These are phyloP conservation scores for Aricia artaxerxes DNA, from an alignment of 2,888 invertebrate genomes.

Conservation along the genomic window DNA sequence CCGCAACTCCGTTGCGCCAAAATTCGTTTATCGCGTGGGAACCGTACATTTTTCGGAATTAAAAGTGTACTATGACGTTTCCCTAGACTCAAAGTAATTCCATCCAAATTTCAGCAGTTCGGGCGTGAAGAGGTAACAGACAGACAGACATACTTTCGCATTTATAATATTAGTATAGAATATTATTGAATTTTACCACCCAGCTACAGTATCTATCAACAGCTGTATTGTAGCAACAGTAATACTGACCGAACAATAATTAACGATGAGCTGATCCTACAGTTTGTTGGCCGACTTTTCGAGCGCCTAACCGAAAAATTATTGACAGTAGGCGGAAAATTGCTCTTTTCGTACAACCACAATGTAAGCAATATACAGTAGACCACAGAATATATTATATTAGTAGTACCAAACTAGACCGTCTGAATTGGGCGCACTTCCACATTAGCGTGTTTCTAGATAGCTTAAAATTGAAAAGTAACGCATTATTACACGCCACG, in stretches of 20 bases:
- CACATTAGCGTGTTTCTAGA: neutral
- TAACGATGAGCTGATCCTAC: neutral
- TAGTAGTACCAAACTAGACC: neutral
- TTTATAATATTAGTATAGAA: too few species aligned
- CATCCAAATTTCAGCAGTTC: too few species aligned
- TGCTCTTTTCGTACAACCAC: neutral
- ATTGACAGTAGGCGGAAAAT: conserved; percentile 28
- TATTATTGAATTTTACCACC: too few species aligned
- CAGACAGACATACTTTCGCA: too few species aligned
- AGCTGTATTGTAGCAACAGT: neutral
- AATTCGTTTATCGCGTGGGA: too few species aligned
- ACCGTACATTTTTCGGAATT: too few species aligned
- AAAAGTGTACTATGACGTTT: too few species aligned
- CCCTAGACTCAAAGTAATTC: too few species aligned
- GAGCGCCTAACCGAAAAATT: conserved; percentile 23
- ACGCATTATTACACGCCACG: too few species aligned
- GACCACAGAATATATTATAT: neutral
- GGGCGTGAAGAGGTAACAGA: too few species aligned
- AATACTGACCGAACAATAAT: neutral
- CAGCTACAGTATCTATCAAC: neutral
- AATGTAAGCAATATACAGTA: neutral
- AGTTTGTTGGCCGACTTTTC: conserved; percentile 25
- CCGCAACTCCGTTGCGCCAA: too few species aligned
- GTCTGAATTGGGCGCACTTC: neutral
- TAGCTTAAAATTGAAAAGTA: too few species aligned